Base-by-base conservation (phyloP, 2,888 invertebrate species). In the Caenorhabditis doughertyi region DNA sequence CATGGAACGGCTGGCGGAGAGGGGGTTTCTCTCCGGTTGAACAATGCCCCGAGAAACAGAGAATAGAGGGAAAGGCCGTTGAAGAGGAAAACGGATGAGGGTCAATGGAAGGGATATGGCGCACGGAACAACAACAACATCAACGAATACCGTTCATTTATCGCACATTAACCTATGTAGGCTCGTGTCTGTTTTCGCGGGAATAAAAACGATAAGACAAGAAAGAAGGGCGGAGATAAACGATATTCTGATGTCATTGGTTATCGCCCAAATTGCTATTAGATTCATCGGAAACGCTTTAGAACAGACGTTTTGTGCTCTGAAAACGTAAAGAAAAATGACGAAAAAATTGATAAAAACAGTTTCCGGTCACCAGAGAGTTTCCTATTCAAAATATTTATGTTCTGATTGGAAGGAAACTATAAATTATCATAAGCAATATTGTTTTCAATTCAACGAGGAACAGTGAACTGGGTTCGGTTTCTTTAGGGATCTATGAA, bases 101-200 rank as follows among this genome's bases (percentile, higher is more conserved):
- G 77, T 68, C 68, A 68, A 39, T 76, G 76, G 39, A 53, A 44
- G 74, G 55, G 55, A 67, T 47, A 64, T 32, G 73, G 62, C 51
- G 65, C 73, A 64, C 67, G 49, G 67, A 53, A 77, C 53, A 68
- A 77, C 77, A 77, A 77, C 77, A 68, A 77, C 53, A 73, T 42
- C 67, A 23, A 51, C 44, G 64, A 44, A 65, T 74, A 74, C 74
- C 74, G 64, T 74, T 65, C 74, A 51, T 65, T 65, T 44, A 32
- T 44, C 32, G 32, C 29, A 25, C 53, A 65, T 73, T 64, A 71
- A 49, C 60, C 60, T 25, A 72, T 72, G 51, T 25, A 60, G 49
- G 72, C 72, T 72, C 60, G 72, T 60, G 72, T 62, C 72, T 35
- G 3, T 70, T 60, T 51, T 62, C 32, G 58, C 58, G 70, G 42